These are phyloP conservation scores for Drosophila mulleri DNA, from an alignment of 2,888 invertebrate species.

Conservation along the genomic window DNA sequence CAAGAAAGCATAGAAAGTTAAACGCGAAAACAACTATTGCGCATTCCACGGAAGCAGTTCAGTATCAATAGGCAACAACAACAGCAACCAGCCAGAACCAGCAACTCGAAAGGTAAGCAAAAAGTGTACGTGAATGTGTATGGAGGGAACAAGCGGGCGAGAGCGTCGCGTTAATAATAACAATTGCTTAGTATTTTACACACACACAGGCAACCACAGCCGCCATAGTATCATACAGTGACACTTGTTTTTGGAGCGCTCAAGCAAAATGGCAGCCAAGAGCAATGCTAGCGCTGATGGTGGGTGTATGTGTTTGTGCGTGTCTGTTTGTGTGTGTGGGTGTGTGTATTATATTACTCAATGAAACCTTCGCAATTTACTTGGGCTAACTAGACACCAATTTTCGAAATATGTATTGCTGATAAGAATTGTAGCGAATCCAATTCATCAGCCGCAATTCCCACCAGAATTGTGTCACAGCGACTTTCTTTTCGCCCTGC, in stretches of 20 bases:
- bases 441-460: constrained; percentile 32
- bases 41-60: constrained; percentile 67
- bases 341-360: constrained; percentile 50
- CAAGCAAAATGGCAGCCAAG: constrained; percentile 74
- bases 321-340: not conserved
- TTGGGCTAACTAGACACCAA: constrained; percentile 1
- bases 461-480: constrained; percentile 43
- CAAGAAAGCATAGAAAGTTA: constrained; percentile 53
- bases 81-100: constrained; percentile 51
- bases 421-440: constrained; percentile 32
- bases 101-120: constrained; percentile 64
- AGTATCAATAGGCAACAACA: constrained; percentile 37
- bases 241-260: constrained; percentile 67
- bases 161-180: constrained; percentile 63
- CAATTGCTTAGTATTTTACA: constrained; percentile 67
- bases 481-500: constrained; percentile 58
- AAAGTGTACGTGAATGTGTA: constrained; percentile 43
- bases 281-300: constrained; percentile 37
- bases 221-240: constrained; percentile 41
- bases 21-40: constrained; percentile 62
- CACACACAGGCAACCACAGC: constrained; percentile 30
- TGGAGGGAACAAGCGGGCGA: constrained; percentile 15
- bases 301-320: constrained; percentile 37
- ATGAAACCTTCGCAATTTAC: constrained; percentile 39
- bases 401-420: constrained; percentile 21